Conservation (phyloP, 2,797 vertebrate species). For the Cetoscarus ocellatus region DNA sequence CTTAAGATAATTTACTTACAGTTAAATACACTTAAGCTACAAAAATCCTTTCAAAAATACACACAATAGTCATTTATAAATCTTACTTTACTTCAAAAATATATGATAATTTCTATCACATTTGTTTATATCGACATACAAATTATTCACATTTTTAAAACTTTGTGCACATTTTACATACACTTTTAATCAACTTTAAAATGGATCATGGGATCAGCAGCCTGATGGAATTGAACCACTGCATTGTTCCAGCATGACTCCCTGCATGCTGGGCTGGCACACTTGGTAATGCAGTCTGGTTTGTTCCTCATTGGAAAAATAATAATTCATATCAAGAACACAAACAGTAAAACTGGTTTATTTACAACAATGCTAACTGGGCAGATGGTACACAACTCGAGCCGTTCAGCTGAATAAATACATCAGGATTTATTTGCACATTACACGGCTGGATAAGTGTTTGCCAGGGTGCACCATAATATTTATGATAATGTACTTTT, state of each 20-base stretch:
- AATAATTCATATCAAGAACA: background rate
- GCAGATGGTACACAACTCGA: background rate
- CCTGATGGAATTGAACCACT: conserved; percentile 49
- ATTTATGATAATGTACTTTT: background rate
- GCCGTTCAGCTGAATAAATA: background rate
- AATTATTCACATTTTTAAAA: too few species aligned
- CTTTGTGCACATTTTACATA: background rate
- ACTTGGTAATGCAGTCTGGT: conserved; percentile 37
- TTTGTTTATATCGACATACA: too few species aligned
- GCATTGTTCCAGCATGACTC: conserved; percentile 70
- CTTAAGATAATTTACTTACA: conserved; percentile 1
- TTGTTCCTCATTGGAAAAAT: background rate
- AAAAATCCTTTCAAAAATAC: background rate
- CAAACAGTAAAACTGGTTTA: background rate
- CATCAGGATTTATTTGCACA: conserved; percentile 6
- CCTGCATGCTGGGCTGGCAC: conserved; percentile 71
- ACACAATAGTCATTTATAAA: background rate
- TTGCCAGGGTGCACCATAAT: background rate
- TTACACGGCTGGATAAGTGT: background rate
- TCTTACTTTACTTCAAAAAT: too few species aligned
- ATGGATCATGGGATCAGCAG: background rate
- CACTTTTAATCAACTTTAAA: background rate
- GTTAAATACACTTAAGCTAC: background rate
- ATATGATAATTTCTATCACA: too few species aligned
- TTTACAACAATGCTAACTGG: background rate